Evolutionary conservation across 2,797 vertebrate species (phyloP), one percentile per base, ranked within the genome.

Genomic region (Phoebastria nigripes): DNA sequence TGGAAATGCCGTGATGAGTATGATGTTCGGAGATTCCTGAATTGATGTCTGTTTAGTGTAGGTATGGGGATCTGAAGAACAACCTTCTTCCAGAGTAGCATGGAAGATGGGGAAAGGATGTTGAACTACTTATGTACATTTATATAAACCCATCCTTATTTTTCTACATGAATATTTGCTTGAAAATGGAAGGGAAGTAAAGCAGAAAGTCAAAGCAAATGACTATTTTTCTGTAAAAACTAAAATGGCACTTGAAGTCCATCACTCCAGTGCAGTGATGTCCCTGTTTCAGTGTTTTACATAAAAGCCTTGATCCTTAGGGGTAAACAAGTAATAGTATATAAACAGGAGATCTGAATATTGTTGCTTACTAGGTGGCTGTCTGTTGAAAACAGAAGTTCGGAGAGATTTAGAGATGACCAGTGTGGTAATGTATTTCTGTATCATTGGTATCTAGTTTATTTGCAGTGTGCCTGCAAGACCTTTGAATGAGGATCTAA

Each of bases 101-200:
- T 20, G 61, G 69, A 26, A 55, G 22, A 11, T 22, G 26, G 37
- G 15, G 22, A 42, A 49, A 18, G 20, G 35, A 19, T 54, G 37
- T 11, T n/a, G 19, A 46, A 4, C 25, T 56, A 26, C 24, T 26
- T 72, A 5, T 1, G 6, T 59, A 6, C 10, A 1, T 58, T 84
- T 80, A 6, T 58, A 2, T 49, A 62, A 58, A 58, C 24, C 17
- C 31, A 15, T 55, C 15, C 8, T 33, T 55, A 15, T 47, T 72
- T 69, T 29, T 37, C 16, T 61, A 0, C 9, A 11, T 79, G 15
- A 76, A 15, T 69, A 51, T 69, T 55, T 94, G 6, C 67, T 71
- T 88, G 90, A 70, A 78, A 93, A 46, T 46, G 37, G 56, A 84
- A n/a, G 54, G 19, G 49, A 72, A 76, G 8, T 80, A 73, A 85